phyloP scores from a whole-genome alignment of 1,140 invertebrate species.

The Drosophila ananassae region DNA sequence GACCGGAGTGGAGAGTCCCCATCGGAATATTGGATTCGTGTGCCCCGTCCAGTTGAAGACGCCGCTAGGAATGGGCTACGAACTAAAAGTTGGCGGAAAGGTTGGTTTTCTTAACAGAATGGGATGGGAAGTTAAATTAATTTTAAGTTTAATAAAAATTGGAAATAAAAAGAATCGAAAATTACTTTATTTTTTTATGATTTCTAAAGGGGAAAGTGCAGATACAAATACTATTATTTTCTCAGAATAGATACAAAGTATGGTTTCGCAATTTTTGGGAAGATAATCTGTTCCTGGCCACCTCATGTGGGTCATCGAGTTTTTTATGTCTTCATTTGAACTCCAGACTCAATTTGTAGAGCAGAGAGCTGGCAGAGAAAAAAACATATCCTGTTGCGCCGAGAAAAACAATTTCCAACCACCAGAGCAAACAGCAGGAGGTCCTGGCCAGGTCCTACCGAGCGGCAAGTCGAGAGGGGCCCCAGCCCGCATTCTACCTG shows the following conservation, averaged over 20 bases:
- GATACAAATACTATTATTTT: too few species aligned
- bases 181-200: too few species aligned
- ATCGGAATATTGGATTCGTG: constrained; percentile 91
- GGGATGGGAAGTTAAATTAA: too few species aligned
- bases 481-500: constrained; percentile 53
- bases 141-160: too few species aligned
- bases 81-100: constrained; percentile 92
- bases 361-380: constrained; percentile 17
- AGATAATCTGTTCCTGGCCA: neutral
- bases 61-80: constrained; percentile 90
- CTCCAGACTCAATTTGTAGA: constrained; percentile 42
- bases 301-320: constrained; percentile 53
- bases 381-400: constrained; percentile 74
- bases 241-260: too few species aligned
- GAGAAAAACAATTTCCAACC: constrained; percentile 75
- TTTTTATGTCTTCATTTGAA: constrained; percentile 74
- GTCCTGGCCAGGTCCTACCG: constrained; percentile 27
- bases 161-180: too few species aligned
- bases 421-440: constrained; percentile 57
- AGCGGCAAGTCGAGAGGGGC: neutral
- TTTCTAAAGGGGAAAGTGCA: too few species aligned
- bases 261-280: neutral
- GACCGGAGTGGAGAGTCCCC: constrained; percentile 66
- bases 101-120: constrained; percentile 60
- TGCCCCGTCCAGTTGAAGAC: constrained; percentile 94